Evolutionary conservation across 2,888 invertebrate genomes (phyloP), one percentile per base, ranked within the genome.

Genomic region (Ametastegia equiseti): DNA sequence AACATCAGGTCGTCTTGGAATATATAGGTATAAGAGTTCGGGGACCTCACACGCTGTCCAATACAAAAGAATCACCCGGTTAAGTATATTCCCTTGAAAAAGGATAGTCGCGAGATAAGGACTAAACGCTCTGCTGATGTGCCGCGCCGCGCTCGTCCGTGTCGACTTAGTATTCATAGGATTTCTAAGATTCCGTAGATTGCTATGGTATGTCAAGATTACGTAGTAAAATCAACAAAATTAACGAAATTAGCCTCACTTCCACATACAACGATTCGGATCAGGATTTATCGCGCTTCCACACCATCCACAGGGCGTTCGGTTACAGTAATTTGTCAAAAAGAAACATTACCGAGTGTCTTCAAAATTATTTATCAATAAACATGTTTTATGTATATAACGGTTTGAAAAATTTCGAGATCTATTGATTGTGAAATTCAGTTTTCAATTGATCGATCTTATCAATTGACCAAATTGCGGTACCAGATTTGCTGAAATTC

Each of bases 11-110:
- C n/a, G n/a, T n/a, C n/a, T n/a, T n/a, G 75, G 30, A 23, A 45
- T 19, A 50, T 6, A 54, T 42, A 19, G 47, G 75, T 33, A 75
- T 23, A 33, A 54, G 54, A 75, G 36, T 19, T n/a, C 7, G 50
- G 75, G 63, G 81, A 81, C 81, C 81, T 81, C 81, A 81, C 81
- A 81, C 81, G 81, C 81, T 23, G 81, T 77, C 60, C 45, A 60
- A 73, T 54, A 78, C 57, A 63, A 47, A 63, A 78, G 81, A 75
- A 65, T 75, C 78, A 81, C 81, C 67, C 78, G 78, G 54, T 71
- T 42, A 78, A 57, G 60, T 60, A 78, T 57, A 78, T 60, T 57
- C 39, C n/a, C n/a, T 4, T 23, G 78, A 60, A 42, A 57, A 60
- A 9, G 78, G 78, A 60, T 42, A 78, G 60, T 60, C 57, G n/a